A percentile compares a stretch with the other conserved stretches of the same genome.
These are phyloP conservation scores for Mirza zaza DNA, from an alignment of 2,113 vertebrate species.

Conservation along the genomic window DNA sequence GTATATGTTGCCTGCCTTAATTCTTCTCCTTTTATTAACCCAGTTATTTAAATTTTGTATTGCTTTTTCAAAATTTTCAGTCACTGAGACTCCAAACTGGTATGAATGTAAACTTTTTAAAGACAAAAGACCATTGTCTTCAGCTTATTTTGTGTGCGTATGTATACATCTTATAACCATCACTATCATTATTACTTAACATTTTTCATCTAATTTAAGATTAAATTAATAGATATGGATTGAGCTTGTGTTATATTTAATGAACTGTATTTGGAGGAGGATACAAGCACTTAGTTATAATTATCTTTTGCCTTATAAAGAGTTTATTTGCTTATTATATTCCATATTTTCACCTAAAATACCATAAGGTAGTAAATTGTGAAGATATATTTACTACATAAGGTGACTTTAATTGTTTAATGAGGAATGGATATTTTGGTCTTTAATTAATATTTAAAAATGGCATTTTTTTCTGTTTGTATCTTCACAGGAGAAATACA, in stretches of 20 bases:
- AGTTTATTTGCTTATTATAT: background rate
- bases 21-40: background rate
- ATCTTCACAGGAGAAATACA: slow-evolving; percentile 94
- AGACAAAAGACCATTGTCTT: background rate
- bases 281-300: background rate
- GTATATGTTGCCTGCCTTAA: background rate
- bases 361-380: background rate
- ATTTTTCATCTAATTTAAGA: background rate
- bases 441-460: slow-evolving; percentile 4
- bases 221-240: background rate
- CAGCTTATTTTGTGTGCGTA: background rate
- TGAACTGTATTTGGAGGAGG: background rate
- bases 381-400: background rate
- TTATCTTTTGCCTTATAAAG: background rate
- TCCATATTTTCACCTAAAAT: background rate
- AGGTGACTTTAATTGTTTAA: background rate
- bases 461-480: slow-evolving; percentile 2
- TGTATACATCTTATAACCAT: background rate
- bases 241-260: background rate
- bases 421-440: background rate
- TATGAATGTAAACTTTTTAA: background rate
- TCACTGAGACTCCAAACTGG: background rate
- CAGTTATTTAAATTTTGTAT: background rate
- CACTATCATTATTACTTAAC: background rate
- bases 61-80: background rate